These are phyloP conservation scores for Chaetodon trifasciatus DNA, from an alignment of 2,797 vertebrate species.

Conservation along the genomic window DNA sequence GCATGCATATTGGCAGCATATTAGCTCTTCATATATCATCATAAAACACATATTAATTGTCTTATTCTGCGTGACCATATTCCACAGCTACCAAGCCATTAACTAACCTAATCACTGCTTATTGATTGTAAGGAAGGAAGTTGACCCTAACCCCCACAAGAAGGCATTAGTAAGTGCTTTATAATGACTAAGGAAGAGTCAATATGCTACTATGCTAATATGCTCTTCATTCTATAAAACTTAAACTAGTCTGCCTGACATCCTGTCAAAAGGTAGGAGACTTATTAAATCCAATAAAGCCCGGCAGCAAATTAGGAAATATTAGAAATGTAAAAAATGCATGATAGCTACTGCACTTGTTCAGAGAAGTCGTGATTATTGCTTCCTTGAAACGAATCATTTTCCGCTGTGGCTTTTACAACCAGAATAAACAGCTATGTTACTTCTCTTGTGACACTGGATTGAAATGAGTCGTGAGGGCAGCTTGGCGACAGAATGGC, in stretches of 20 bases:
- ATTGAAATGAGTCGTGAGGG: constrained; percentile 39
- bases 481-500: constrained; percentile 13
- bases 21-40: no score
- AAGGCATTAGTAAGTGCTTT: no score
- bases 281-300: constrained; percentile 15
- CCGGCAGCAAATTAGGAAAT: constrained; percentile 12
- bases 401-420: constrained; percentile 10
- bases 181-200: no score
- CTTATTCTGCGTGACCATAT: no score
- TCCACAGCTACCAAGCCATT: no score
- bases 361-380: constrained; percentile 36
- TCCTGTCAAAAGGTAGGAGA: not conserved
- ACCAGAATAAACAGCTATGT: constrained; percentile 22
- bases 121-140: no score
- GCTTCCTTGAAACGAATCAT: constrained; percentile 9
- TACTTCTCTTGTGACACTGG: constrained; percentile 24
- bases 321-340: constrained; percentile 9
- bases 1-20: no score
- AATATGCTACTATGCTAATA: no score
- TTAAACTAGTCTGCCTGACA: not conserved
- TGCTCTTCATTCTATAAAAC: not conserved
- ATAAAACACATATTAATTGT: no score
- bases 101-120: no score
- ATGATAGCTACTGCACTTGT: not conserved
- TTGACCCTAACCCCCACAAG: no score